Base-by-base conservation (phyloP, 2,888 invertebrate species). In the Belgica antarctica region DNA sequence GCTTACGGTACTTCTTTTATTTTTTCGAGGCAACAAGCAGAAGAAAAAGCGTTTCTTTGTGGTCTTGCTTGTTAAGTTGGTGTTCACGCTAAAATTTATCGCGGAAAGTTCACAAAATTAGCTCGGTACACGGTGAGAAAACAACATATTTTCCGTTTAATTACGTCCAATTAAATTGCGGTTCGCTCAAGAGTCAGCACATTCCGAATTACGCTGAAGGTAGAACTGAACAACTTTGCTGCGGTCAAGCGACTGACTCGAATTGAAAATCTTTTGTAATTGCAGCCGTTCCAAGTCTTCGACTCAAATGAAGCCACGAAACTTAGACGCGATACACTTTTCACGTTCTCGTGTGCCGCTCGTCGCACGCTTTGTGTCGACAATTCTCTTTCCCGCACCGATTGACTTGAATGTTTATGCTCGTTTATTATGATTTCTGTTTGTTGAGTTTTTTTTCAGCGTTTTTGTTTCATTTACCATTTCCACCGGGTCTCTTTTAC, bases 211-310 rank as follows among this genome's bases (percentile, higher is more conserved):
- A n/a, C n/a, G n/a, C n/a, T n/a, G n/a, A 12, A 41, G 15, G 22
- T 7, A 19, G 52, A 52, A 59, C 59, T 25, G 25, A 8, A 19
- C 25, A 27, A 19, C 59, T 59, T 59, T 5, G 27, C n/a, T 8
- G 22, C 27, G 27, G 27, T 59, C 27, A 59, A 24, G n/a, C 25
- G 27, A 59, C 59, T 59, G 59, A 59, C 25, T 59, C 27, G 27
- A 59, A 52, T 24, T 59, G 59, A 59, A 59, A 59, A 59, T 59
- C 52, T n/a, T 25, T 59, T 59, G 59, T 59, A 59, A 59, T 59
- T 59, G 27, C 59, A n/a, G 4, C 27, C 27, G 25, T 59, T 34
- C 34, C n/a, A 3, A n/a, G 41, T 15, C 41, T 41, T n/a, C 15
- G 12, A n/a, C 41, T 41, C n/a, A 4, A 41, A 41, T n/a, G 41